Conservation (phyloP, 2,113 vertebrate genomes). For the Rhabdomys dilectus region DNA sequence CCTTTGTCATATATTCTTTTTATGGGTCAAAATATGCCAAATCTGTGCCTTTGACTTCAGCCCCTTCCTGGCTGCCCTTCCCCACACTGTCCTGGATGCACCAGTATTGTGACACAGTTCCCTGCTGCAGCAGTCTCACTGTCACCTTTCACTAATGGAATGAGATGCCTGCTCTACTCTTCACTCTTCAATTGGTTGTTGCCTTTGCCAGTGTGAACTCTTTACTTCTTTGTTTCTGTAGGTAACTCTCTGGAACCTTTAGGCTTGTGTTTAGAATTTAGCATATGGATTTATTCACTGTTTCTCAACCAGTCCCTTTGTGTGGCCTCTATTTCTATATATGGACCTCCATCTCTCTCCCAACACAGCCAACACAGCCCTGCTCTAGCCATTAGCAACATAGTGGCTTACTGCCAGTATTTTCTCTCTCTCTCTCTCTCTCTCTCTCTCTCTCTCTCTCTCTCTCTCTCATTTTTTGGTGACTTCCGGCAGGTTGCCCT, state of each 20-base stretch:
- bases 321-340: accelerated
- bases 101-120: neutral
- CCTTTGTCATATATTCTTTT: neutral
- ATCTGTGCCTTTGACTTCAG: neutral
- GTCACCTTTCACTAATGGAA: constrained; percentile 12
- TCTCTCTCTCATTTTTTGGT: neutral
- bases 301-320: neutral
- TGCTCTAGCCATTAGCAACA: neutral
- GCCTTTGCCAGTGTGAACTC: neutral
- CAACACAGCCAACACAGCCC: neutral
- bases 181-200: neutral
- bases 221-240: neutral
- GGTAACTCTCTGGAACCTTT: neutral
- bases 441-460: too few relatives aligned
- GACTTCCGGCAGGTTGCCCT: constrained; percentile 12
- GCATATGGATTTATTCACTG: neutral
- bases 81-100: neutral
- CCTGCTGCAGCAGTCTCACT: constrained; percentile 1
- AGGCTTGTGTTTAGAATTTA: accelerated
- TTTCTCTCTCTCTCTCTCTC: neutral
- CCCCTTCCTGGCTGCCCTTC: neutral
- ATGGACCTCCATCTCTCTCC: too few relatives aligned
- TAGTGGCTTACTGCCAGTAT: neutral
- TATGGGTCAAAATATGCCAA: neutral
- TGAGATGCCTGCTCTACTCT: neutral